Evolutionary conservation across 2,888 invertebrate species (phyloP), one percentile per base, ranked within the genome.

Genomic region (Drosophila maculinotata): DNA sequence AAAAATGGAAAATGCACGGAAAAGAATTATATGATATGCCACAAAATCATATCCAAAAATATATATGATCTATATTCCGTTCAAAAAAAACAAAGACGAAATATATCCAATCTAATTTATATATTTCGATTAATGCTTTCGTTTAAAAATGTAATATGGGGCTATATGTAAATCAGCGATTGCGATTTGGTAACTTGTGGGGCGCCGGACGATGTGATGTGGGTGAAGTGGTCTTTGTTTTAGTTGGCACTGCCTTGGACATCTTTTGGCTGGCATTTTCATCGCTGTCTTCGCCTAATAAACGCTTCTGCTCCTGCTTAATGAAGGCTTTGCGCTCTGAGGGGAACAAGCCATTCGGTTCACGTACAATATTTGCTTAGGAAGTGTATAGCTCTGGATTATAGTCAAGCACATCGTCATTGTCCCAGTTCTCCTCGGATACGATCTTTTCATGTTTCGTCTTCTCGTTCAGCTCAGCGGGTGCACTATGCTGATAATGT

Each of bases 321-420:
- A 89, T 78, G 14, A 90, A 90, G 1, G 76, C 82, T 31, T 86
- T 90, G 2, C 89, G 83, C 36, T 79, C 75, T 0, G 90, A 62
- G 0, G 76, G 87, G 5, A 80, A 76, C 7, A 77, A 26, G 1
- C 90, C 89, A n/a, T 72, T 62, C 1, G 88, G 81, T 26, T 75
- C 68, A 0, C 90, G 80, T 1, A 90, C 67, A 4, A 90, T 67
- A 6, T 82, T 85, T 0, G 87, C 87, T 2, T 28, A 57, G 2
- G 78, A 69, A 2, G 73, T 76, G 38, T 89, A 80, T n/a, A 64
- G 57, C 31, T 75, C 63, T 0, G 91, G 91, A 64, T 91, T 64
- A 17, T 90, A 91, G 23, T 89, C 89, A 7, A 76, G 69, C 0
- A 65, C 86, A 36, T 45, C 33, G 1, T 60, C 77, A 25, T 83